Evolutionary conservation across 2,888 invertebrate genomes (phyloP).

Genomic region (Apomyelois bistriatella): DNA sequence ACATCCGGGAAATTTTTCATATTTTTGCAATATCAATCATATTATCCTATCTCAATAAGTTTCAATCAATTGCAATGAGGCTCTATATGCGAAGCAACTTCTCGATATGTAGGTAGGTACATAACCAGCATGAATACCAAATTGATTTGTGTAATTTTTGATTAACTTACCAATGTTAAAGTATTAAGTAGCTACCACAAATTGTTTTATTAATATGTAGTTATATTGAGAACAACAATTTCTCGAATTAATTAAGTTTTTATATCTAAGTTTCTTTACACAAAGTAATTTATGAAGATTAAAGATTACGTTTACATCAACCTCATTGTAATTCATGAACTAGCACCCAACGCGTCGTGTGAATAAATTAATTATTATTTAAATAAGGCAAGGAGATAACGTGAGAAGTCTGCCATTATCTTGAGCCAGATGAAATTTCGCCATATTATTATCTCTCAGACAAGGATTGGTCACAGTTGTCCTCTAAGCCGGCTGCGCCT

Average conservation of each 20-base stretch:
- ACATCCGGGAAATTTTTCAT: too few species aligned
- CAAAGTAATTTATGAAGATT: neutral
- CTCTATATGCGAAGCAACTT: too few species aligned
- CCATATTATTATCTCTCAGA: slow-evolving; percentile 62
- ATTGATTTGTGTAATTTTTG: too few species aligned
- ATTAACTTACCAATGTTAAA: too few species aligned
- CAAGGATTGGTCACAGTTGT: slow-evolving; percentile 64
- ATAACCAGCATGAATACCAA: too few species aligned
- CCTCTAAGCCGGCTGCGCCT: slow-evolving; percentile 51
- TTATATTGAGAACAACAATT: too few species aligned
- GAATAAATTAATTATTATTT: slow-evolving; percentile 11
- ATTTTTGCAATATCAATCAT: too few species aligned
- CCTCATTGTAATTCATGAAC: slow-evolving; percentile 12
- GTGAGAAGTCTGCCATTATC: slow-evolving; percentile 12
- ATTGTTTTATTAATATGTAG: too few species aligned
- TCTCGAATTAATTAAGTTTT: neutral
- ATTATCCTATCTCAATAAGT: too few species aligned
- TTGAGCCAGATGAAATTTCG: slow-evolving; percentile 44
- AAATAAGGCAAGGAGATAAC: slow-evolving; percentile 4
- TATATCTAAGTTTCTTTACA: neutral
- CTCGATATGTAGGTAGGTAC: too few species aligned
- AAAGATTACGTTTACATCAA: slow-evolving; percentile 6
- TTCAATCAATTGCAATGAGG: too few species aligned
- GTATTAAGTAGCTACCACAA: too few species aligned
- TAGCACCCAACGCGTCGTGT: slow-evolving; percentile 12